Evolutionary conservation across 1,140 invertebrate genomes (phyloP), one percentile per base, ranked within the genome.

Genomic region (Monomorium pharaonis): DNA sequence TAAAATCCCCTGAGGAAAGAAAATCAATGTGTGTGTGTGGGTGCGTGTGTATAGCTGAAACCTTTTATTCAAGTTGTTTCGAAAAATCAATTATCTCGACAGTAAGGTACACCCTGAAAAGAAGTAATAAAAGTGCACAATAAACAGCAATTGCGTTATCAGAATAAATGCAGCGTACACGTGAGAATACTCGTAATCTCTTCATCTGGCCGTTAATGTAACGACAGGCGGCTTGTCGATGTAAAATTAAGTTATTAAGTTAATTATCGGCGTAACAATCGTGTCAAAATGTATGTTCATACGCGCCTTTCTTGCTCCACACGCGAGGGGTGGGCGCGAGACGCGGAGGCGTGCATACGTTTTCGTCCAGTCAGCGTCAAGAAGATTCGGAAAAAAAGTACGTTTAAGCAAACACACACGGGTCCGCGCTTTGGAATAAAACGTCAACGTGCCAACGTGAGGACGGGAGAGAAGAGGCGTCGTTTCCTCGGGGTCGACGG

Each of bases 401-500:
- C 51, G 24, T 44, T 80, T 42, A 3, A 33, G n/a, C 58, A 62
- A 63, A 30, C 37, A 3, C 37, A 3, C 47, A 18, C n/a, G 37
- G 21, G 9, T 33, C 14, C 24, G 30, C 37, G 27, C 69, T 72
- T 30, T 30, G 47, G 69, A 54, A 72, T 21, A 44, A 76, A 77
- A 70, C 24, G 56, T 21, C 30, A 37, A n/a, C 42, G 69, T 6
- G 18, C 3, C 37, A n/a, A 37, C 16, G 62, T 7, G 30, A 51
- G 62, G 37, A 63, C 37, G 30, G 44, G 24, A 62, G 49, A 54
- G 44, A n/a, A 62, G 49, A 54, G 81, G 49, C 70, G 75, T 83
- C 89, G 88, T 88, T n/a, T 91, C 91, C 88, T 86, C 84, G 58
- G 78, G 62, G 85, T 86, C 86, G 83, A 86, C 84, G 89, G 89